Evolutionary conservation across 2,888 invertebrate species (phyloP).

Genomic region (Gerris lacustris): DNA sequence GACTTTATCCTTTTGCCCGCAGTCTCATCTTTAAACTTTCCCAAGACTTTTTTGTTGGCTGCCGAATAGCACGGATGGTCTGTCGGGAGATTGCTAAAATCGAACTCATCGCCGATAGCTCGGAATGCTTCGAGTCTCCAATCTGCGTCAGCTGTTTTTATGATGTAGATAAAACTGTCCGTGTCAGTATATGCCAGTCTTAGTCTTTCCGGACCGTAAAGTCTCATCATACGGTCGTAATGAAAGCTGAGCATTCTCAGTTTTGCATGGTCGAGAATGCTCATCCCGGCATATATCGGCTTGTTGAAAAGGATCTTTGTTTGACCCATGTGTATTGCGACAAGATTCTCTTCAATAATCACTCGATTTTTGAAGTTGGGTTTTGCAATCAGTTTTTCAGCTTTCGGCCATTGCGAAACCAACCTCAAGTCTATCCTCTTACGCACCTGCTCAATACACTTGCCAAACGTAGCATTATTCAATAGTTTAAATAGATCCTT

Average conservation of each 20-base stretch:
- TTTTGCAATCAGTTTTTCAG: too few species aligned
- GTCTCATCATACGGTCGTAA: constrained; percentile 28
- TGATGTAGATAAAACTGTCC: constrained; percentile 32
- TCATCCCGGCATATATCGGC: constrained; percentile 32
- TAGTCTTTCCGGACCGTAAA: constrained; percentile 23
- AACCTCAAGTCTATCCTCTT: neutral
- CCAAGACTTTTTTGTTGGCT: constrained; percentile 32
- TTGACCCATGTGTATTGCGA: constrained; percentile 16
- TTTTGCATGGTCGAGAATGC: constrained; percentile 33
- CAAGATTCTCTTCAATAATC: constrained; percentile 10
- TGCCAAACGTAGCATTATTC: neutral
- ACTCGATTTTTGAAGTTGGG: constrained; percentile 13
- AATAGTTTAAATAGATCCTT: neutral
- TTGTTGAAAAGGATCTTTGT: constrained; percentile 30
- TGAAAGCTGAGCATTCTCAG: constrained; percentile 34
- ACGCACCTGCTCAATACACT: neutral
- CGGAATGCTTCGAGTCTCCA: neutral
- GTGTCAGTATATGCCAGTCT: constrained; percentile 33
- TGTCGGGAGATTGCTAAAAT: constrained; percentile 26
- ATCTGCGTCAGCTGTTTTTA: constrained; percentile 33
- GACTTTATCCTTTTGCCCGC: constrained; percentile 30
- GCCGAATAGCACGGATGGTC: constrained; percentile 27
- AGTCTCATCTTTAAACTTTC: constrained; percentile 34
- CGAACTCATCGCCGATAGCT: constrained; percentile 35
- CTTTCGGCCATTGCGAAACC: neutral